These are phyloP conservation scores for Biston betularia DNA, from an alignment of 2,888 invertebrate species.

Conservation along the genomic window DNA sequence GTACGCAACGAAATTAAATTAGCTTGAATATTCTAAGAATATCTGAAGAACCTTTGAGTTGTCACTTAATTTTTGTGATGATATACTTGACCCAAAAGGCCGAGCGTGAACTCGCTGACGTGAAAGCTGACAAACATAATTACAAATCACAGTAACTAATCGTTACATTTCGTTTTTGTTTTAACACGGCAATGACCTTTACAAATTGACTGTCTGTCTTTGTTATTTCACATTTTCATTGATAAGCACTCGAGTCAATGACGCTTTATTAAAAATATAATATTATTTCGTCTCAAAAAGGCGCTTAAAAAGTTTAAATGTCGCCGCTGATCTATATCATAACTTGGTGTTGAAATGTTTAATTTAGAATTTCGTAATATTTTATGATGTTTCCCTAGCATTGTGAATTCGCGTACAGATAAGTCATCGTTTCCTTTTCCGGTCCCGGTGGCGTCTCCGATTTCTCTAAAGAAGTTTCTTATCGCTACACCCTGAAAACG, in stretches of 20 bases:
- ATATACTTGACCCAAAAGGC: conserved; percentile 52
- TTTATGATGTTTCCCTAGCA: conserved; percentile 63
- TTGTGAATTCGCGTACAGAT: conserved; percentile 61
- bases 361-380: conserved; percentile 57
- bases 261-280: conserved; percentile 6
- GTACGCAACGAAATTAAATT: neutral
- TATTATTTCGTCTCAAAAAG: conserved; percentile 4
- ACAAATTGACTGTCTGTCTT: conserved; percentile 37
- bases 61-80: conserved; percentile 36
- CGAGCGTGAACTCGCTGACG: conserved; percentile 53
- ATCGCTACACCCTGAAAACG: conserved; percentile 48
- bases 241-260: conserved; percentile 5
- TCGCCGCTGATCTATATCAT: conserved; percentile 13
- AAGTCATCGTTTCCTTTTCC: conserved; percentile 52
- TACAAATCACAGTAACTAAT: conserved; percentile 63
- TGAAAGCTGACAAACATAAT: conserved; percentile 64
- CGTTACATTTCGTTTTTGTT: conserved; percentile 61
- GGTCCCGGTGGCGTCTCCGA: conserved; percentile 55
- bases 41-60: conserved; percentile 30
- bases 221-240: conserved; percentile 17
- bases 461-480: conserved; percentile 59
- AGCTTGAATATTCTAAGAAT: conserved; percentile 8
- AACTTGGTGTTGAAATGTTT: conserved; percentile 12
- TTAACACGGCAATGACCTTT: conserved; percentile 62
- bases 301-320: conserved; percentile 21